Conservation (phyloP, 2,888 invertebrate species). For the Oligia fasciuncula region DNA sequence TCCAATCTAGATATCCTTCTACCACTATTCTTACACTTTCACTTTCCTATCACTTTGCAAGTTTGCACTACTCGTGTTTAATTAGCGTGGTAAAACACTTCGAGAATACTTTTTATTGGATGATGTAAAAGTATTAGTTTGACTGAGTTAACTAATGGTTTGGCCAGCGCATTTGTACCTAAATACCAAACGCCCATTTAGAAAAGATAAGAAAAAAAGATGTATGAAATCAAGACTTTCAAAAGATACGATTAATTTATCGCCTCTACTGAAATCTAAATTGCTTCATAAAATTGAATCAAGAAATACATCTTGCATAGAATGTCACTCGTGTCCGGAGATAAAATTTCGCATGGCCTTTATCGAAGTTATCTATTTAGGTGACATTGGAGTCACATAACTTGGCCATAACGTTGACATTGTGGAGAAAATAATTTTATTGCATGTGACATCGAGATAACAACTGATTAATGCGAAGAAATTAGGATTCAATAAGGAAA, state of each 20-base stretch:
- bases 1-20: slow-evolving; percentile 29
- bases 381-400: slow-evolving; percentile 51
- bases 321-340: slow-evolving; percentile 8
- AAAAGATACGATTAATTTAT: slow-evolving; percentile 18
- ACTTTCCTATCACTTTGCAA: slow-evolving; percentile 59
- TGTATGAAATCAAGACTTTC: slow-evolving; percentile 7
- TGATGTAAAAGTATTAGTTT: slow-evolving; percentile 39
- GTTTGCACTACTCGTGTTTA: slow-evolving; percentile 59
- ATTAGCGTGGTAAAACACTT: slow-evolving; percentile 63
- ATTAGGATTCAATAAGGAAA: neutral
- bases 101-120: slow-evolving; percentile 41
- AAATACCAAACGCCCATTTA: slow-evolving; percentile 19
- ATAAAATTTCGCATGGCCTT: slow-evolving; percentile 20
- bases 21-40: slow-evolving; percentile 57
- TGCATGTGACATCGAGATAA: slow-evolving; percentile 24
- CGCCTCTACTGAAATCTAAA: neutral
- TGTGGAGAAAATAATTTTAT: slow-evolving; percentile 32
- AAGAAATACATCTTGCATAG: slow-evolving; percentile 13
- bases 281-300: slow-evolving; percentile 7
- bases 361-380: slow-evolving; percentile 51
- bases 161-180: neutral
- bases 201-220: slow-evolving; percentile 13
- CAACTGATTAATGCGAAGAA: slow-evolving; percentile 2
- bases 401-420: slow-evolving; percentile 35
- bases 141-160: slow-evolving; percentile 24